Percentiles rank a stretch among this genome's conserved stretches.
Conservation (phyloP, 2,888 invertebrate genomes). For the Ceramica pisi region DNA sequence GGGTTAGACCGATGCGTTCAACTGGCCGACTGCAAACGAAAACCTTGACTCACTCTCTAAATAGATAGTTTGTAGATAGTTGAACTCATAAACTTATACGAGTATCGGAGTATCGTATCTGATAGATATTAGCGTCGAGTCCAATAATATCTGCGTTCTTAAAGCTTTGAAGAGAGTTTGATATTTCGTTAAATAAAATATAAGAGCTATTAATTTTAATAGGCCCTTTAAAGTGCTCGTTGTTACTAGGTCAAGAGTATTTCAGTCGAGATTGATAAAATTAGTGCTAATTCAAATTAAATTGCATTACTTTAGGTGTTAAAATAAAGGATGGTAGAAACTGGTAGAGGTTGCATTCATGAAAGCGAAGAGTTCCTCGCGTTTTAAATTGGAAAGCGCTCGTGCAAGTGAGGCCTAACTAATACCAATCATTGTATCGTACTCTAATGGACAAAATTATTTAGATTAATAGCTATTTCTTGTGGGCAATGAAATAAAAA, state of each 20-base stretch:
- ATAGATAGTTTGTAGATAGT: slow-evolving; percentile 72
- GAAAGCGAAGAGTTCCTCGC: background rate
- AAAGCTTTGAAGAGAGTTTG: slow-evolving; percentile 1
- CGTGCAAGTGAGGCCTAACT: slow-evolving; percentile 2
- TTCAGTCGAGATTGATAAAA: slow-evolving; percentile 23
- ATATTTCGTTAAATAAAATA: slow-evolving; percentile 9
- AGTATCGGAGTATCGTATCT: slow-evolving; percentile 49
- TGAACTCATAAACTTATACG: slow-evolving; percentile 70
- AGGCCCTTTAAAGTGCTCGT: slow-evolving; percentile 8
- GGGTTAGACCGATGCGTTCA: slow-evolving; percentile 62
- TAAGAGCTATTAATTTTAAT: slow-evolving; percentile 7
- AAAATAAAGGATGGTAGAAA: background rate
- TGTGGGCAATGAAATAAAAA: slow-evolving; percentile 40
- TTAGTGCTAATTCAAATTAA: slow-evolving; percentile 14
- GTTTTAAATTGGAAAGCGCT: background rate
- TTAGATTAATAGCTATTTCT: slow-evolving; percentile 32
- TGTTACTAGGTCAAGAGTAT: slow-evolving; percentile 38
- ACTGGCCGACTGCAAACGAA: slow-evolving; percentile 59
- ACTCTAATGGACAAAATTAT: slow-evolving; percentile 23
- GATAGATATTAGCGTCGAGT: slow-evolving; percentile 59
- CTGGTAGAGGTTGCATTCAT: too few species aligned
- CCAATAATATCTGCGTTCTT: slow-evolving; percentile 36
- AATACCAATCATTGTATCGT: slow-evolving; percentile 2
- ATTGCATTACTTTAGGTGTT: slow-evolving; percentile 1
- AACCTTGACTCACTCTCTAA: slow-evolving; percentile 82